phyloP scores from a whole-genome alignment of 2,888 invertebrate species.

The Eupithecia subfuscata region DNA sequence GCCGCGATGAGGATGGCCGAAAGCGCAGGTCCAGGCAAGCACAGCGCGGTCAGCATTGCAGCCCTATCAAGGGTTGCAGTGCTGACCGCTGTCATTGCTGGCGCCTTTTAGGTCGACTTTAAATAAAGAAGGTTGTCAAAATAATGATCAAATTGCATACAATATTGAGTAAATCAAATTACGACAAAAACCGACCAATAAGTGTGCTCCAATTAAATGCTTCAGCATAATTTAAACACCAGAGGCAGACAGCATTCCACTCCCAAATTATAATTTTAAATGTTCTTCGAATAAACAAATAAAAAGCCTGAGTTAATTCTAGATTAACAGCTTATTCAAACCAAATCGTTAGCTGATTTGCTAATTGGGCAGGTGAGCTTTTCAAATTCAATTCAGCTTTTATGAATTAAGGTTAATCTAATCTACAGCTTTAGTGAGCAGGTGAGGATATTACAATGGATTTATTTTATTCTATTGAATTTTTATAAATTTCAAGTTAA shows the following conservation, averaged over 20 bases:
- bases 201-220: conserved; percentile 29
- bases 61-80: no score
- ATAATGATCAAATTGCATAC: no score
- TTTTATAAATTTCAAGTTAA: conserved; percentile 1
- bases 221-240: background rate
- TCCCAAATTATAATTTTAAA: conserved; percentile 23
- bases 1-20: no score
- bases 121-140: no score
- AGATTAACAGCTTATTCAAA: conserved; percentile 13
- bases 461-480: conserved; percentile 11
- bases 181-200: conserved; percentile 19
- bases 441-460: conserved; percentile 26
- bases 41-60: no score
- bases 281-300: background rate
- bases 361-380: conserved; percentile 41
- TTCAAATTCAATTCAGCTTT: conserved; percentile 22
- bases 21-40: no score
- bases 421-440: conserved; percentile 24
- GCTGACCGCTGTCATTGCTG: no score
- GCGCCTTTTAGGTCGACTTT: no score
- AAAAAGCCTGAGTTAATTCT: conserved; percentile 7
- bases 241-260: conserved; percentile 12
- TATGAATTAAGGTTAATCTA: conserved; percentile 29
- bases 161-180: conserved; percentile 22
- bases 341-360: conserved; percentile 32